These are phyloP conservation scores for Galeopterus variegatus DNA, from an alignment of 2,113 vertebrate species.

Conservation along the genomic window DNA sequence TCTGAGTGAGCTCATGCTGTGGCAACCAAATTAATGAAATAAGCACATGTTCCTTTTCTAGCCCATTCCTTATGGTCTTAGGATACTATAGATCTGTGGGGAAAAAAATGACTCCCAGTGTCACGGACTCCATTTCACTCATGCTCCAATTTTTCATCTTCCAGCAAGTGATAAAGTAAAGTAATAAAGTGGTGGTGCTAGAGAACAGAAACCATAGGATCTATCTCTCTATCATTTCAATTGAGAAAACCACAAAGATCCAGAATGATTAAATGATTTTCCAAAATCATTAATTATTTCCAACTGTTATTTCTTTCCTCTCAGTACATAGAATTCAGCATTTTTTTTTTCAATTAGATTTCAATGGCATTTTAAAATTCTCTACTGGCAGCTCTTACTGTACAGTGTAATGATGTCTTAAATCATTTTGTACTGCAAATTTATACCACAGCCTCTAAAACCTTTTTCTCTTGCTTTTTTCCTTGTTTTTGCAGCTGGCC, in stretches of 20 bases:
- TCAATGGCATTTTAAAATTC: background rate
- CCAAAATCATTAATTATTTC: background rate
- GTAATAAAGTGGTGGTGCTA: background rate
- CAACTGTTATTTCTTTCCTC: background rate
- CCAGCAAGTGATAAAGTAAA: background rate
- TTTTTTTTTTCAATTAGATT: background rate
- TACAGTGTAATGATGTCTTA: background rate
- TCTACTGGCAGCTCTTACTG: background rate
- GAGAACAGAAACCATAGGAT: background rate
- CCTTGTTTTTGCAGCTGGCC: no score
- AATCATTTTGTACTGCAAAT: background rate
- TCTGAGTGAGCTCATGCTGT: background rate
- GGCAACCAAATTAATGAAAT: background rate
- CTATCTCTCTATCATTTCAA: background rate
- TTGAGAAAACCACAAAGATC: background rate
- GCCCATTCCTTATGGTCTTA: background rate
- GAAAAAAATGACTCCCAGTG: background rate
- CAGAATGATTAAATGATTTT: background rate
- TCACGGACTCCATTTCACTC: background rate
- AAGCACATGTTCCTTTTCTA: background rate
- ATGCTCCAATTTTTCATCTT: background rate
- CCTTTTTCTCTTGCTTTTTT: no score
- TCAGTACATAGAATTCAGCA: background rate
- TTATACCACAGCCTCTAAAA: background rate
- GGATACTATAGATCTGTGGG: background rate